Conservation (phyloP, 2,888 invertebrate genomes). For the Busseola fusca region DNA sequence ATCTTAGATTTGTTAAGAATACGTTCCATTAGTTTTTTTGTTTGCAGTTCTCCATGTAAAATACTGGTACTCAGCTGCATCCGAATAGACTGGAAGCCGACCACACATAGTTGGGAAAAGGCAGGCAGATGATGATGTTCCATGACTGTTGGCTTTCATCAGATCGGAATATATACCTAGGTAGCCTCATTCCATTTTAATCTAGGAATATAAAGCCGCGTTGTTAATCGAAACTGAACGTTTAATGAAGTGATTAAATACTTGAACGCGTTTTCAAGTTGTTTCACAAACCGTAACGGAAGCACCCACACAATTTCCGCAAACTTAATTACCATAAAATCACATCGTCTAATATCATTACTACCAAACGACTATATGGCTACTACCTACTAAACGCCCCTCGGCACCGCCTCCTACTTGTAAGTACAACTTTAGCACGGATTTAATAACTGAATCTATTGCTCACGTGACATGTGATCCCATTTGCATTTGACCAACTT, state of each 20-base stretch:
- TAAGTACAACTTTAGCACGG: slow-evolving; percentile 11
- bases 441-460: slow-evolving; percentile 49
- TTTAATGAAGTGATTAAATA: slow-evolving; percentile 11
- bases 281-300: slow-evolving; percentile 31
- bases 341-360: slow-evolving; percentile 19
- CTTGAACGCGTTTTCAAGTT: slow-evolving; percentile 10
- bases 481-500: slow-evolving; percentile 59
- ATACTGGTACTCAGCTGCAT: no score
- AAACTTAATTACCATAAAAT: slow-evolving; percentile 36
- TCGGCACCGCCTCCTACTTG: neutral
- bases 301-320: slow-evolving; percentile 39
- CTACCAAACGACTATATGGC: slow-evolving; percentile 1
- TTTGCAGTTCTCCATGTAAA: no score
- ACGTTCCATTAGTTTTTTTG: neutral
- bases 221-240: neutral
- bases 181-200: neutral
- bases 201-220: neutral
- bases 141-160: neutral
- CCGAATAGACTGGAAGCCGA: no score
- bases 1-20: neutral
- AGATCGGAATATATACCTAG: neutral
- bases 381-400: slow-evolving; percentile 30
- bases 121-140: neutral
- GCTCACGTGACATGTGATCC: slow-evolving; percentile 47
- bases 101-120: no score